Evolutionary conservation across 2,113 vertebrate species (phyloP).

Genomic region (Loxodonta africana): DNA sequence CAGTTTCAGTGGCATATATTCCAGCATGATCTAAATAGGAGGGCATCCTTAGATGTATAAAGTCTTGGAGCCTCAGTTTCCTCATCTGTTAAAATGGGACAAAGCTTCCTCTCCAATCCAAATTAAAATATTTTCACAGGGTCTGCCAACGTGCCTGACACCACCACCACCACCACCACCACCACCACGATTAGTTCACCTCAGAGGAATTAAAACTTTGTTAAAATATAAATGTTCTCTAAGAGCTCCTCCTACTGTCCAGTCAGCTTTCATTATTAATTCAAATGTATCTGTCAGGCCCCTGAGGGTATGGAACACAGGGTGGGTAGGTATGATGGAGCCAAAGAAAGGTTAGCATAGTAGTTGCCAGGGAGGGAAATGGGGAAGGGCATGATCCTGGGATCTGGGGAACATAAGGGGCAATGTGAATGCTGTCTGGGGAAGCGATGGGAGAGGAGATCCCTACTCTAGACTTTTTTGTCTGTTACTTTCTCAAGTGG

Average conservation of each 20-base stretch:
- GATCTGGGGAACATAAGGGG: no score
- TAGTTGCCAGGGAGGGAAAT: rapidly evolving
- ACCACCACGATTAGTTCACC: rapidly evolving
- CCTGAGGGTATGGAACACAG: neutral
- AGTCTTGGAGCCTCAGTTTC: neutral
- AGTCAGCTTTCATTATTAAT: neutral
- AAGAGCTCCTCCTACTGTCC: neutral
- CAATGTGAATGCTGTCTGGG: neutral
- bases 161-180: rapidly evolving
- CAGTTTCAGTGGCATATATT: neutral
- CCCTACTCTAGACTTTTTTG: neutral
- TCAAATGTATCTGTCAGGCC: neutral
- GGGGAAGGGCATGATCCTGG: no score
- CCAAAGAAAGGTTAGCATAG: neutral
- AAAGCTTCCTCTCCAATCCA: neutral
- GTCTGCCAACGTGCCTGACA: neutral
- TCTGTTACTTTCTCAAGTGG: neutral
- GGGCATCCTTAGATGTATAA: neutral
- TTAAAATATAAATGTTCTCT: neutral
- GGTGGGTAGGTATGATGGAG: no score
- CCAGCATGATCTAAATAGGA: neutral
- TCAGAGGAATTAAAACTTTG: neutral
- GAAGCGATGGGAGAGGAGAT: neutral
- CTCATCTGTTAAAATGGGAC: neutral
- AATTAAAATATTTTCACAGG: neutral